A percentile compares a stretch with the other conserved stretches of the same genome.
phyloP scores from a whole-genome alignment of 2,113 vertebrate species.

The Drymodes brunneopygia region DNA sequence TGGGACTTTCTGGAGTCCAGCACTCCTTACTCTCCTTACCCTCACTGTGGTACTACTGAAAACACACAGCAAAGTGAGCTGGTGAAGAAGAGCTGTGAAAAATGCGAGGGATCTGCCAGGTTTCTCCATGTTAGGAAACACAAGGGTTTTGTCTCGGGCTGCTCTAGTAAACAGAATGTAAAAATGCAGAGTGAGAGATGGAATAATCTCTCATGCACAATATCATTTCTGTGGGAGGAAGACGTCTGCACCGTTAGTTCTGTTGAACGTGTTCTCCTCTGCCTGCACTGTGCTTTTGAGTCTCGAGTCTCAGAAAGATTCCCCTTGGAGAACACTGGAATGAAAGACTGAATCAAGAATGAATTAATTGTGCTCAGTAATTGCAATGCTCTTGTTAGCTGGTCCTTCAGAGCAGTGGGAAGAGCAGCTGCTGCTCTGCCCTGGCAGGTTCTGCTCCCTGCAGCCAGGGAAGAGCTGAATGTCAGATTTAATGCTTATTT shows the following conservation, averaged over 20 bases:
- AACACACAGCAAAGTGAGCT: not conserved
- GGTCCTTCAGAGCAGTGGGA: not conserved
- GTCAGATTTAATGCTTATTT: not conserved
- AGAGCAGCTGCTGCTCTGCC: not conserved
- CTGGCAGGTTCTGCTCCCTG: not conserved
- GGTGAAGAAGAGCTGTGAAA: not conserved
- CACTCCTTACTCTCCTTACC: not conserved
- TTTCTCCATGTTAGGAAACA: not conserved
- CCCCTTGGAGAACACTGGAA: constrained; percentile 12
- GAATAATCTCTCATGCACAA: constrained; percentile 36
- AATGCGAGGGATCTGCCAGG: not conserved
- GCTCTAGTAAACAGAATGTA: constrained; percentile 46
- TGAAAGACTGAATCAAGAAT: constrained; percentile 45
- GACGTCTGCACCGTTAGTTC: constrained; percentile 26
- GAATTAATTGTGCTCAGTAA: constrained; percentile 45
- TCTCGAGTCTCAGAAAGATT: constrained; percentile 28
- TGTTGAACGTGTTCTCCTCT: not conserved
- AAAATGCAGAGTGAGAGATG: not conserved
- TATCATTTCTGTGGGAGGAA: constrained; percentile 40
- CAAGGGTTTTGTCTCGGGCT: constrained; percentile 24
- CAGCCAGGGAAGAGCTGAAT: not conserved
- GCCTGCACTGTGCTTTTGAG: constrained; percentile 14
- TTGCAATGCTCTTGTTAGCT: not conserved
- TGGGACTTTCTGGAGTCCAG: not conserved
- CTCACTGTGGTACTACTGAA: not conserved